Evolutionary conservation across 23 tunicate genomes (phyloP).

Genomic region (Oikopleura dioica): DNA sequence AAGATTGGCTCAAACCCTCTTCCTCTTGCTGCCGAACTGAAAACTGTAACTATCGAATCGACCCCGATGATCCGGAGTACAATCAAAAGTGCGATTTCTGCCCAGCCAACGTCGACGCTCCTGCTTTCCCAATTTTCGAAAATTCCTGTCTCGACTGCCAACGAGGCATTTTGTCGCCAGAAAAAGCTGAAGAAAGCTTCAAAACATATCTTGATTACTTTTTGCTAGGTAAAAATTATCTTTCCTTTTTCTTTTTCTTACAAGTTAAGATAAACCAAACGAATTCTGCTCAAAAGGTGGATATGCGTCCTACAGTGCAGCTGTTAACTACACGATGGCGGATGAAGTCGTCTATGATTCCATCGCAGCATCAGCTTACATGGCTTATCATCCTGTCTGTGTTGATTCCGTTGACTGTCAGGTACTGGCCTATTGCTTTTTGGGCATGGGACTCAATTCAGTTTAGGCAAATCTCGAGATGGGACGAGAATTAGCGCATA

Average conservation of each 20-base stretch:
- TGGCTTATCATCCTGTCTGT: constrained; percentile 85
- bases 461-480: constrained; percentile 36
- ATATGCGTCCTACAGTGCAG: constrained; percentile 78
- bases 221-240: background rate
- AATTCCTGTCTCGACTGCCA: too few species aligned
- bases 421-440: background rate
- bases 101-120: constrained; percentile 27
- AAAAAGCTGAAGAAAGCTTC: background rate
- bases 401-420: constrained; percentile 22
- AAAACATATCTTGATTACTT: background rate
- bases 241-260: background rate
- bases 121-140: too few species aligned
- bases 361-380: constrained; percentile 41
- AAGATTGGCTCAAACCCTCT: constrained; percentile 47
- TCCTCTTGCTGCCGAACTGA: background rate
- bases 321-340: constrained; percentile 23
- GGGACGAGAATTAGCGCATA: constrained; percentile 48
- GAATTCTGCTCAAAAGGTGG: constrained; percentile 28
- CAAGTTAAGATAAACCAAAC: background rate
- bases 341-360: constrained; percentile 1
- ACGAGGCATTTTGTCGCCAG: too few species aligned
- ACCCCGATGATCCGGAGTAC: background rate
- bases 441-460: background rate
- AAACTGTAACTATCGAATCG: background rate
- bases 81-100: constrained; percentile 24